Evolutionary conservation across 2,888 invertebrate genomes (phyloP).

Genomic region (Aromia moschata): DNA sequence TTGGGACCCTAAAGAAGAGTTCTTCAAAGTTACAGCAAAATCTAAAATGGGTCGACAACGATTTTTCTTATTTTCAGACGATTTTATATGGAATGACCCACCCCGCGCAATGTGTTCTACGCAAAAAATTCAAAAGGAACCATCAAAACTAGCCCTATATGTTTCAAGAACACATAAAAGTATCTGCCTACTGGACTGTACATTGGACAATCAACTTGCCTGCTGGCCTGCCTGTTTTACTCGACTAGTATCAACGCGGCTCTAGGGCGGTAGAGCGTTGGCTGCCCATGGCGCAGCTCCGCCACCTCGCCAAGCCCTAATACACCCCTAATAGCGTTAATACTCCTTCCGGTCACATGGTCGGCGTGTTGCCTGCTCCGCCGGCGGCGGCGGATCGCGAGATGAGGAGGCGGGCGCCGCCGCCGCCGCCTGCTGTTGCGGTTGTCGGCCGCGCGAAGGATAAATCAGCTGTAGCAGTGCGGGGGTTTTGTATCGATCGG

Average conservation of each 20-base stretch:
- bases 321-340: constrained; percentile 11
- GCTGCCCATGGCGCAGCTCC: background rate
- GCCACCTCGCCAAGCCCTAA: background rate
- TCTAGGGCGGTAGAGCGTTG: background rate
- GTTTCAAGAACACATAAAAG: too few relatives aligned
- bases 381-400: constrained; percentile 22
- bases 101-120: too few relatives aligned
- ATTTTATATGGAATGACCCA: too few relatives aligned
- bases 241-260: background rate
- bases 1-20: too few relatives aligned
- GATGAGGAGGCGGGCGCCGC: constrained; percentile 47
- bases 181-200: too few relatives aligned
- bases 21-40: too few relatives aligned
- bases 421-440: constrained; percentile 46
- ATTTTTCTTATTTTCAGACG: too few relatives aligned
- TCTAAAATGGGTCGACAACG: too few relatives aligned
- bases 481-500: constrained; percentile 60
- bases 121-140: too few relatives aligned
- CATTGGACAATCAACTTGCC: background rate
- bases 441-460: constrained; percentile 57
- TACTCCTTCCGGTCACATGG: constrained; percentile 17
- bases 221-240: background rate
- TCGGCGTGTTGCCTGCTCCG: constrained; percentile 2
- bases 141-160: too few relatives aligned
- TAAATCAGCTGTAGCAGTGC: constrained; percentile 62